Evolutionary conservation across 2,797 vertebrate genomes (phyloP).

Genomic region (Salmo trutta): DNA sequence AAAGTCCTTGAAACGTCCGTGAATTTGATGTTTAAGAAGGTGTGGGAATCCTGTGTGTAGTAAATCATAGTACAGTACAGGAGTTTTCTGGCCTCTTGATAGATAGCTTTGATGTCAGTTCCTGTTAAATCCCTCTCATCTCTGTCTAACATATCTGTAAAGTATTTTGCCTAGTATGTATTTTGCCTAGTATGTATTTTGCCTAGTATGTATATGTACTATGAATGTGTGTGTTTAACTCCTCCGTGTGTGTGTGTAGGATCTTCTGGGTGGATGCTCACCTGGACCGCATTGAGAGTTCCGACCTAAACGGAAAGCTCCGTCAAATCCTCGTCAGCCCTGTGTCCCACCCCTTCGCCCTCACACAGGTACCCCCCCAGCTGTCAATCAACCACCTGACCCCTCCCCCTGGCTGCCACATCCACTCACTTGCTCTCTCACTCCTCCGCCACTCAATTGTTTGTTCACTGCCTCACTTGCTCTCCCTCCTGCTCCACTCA

Average conservation of each 20-base stretch:
- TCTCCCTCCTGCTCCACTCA: slow-evolving; percentile 49
- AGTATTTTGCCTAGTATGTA: slow-evolving; percentile 36
- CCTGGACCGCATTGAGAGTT: slow-evolving; percentile 94
- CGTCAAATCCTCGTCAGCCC: slow-evolving; percentile 93
- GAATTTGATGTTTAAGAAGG: background rate
- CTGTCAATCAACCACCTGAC: slow-evolving; percentile 52
- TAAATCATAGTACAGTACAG: too few relatives aligned
- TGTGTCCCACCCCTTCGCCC: slow-evolving; percentile 94
- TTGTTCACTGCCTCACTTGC: slow-evolving; percentile 37
- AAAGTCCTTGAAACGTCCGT: too few relatives aligned
- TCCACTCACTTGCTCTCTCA: slow-evolving; percentile 61
- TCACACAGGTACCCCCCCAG: slow-evolving; percentile 87
- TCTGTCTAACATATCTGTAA: too few relatives aligned
- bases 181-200: slow-evolving; percentile 44
- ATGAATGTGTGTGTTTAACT: background rate
- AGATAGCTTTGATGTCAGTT: too few relatives aligned
- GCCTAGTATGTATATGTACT: slow-evolving; percentile 24
- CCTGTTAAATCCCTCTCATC: too few relatives aligned
- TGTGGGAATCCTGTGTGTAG: slow-evolving; percentile 33
- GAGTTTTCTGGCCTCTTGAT: too few relatives aligned
- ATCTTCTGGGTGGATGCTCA: slow-evolving; percentile 99
- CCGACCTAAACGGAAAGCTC: slow-evolving; percentile 92
- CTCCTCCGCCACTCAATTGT: slow-evolving; percentile 41
- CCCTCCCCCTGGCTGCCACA: slow-evolving; percentile 56
- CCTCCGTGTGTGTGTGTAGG: slow-evolving; percentile 67